Conservation (phyloP, 2,113 vertebrate genomes). For the Chloebia gouldiae region DNA sequence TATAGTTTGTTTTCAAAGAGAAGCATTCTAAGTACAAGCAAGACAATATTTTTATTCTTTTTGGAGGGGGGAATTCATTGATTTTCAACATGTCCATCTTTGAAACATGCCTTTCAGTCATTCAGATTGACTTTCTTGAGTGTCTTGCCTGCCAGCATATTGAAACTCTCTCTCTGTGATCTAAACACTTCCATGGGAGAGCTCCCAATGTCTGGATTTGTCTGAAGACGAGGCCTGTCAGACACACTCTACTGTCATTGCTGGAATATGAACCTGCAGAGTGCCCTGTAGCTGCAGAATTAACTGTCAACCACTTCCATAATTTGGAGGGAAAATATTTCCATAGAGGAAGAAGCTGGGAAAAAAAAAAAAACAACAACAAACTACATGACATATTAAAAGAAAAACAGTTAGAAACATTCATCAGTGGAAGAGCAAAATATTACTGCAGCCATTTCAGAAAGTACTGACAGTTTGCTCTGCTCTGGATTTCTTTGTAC, state of each 20-base stretch:
- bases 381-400: neutral
- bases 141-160: neutral
- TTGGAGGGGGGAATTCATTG: neutral
- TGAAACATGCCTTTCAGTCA: constrained; percentile 55
- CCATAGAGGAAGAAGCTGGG: neutral
- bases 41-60: constrained; percentile 30
- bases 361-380: neutral
- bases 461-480: neutral
- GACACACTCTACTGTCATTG: neutral
- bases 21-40: neutral
- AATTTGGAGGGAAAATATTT: neutral
- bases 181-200: neutral
- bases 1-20: constrained; percentile 3
- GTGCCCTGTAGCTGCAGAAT: neutral
- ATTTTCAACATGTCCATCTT: constrained; percentile 40
- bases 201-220: neutral
- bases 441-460: neutral
- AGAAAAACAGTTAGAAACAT: neutral
- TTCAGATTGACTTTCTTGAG: constrained; percentile 48
- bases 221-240: neutral
- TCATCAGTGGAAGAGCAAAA: neutral
- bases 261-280: neutral
- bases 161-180: neutral
- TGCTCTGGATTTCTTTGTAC: neutral
- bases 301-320: neutral